Percentiles rank a stretch among this genome's conserved stretches.
These are phyloP conservation scores for Ctenicera cuprea DNA, from an alignment of 2,888 invertebrate species.

Conservation along the genomic window DNA sequence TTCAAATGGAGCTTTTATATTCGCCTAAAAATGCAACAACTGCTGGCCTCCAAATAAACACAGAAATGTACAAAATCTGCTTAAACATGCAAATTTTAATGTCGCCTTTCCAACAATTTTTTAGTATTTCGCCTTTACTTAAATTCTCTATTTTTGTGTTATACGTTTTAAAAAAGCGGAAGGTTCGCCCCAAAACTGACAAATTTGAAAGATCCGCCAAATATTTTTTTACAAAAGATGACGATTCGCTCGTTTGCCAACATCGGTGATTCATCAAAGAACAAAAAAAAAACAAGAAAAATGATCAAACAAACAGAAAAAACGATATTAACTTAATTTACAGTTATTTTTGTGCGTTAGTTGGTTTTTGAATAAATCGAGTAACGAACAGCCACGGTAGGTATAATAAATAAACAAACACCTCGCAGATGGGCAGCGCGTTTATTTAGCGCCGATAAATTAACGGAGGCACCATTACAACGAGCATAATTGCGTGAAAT, in stretches of 20 bases:
- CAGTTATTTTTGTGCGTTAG: no score
- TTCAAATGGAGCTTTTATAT: conserved; percentile 9
- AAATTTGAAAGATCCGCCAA: not conserved
- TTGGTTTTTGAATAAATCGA: not conserved
- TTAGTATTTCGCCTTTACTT: not conserved
- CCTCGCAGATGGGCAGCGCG: conserved; percentile 22
- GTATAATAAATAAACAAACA: conserved; percentile 9
- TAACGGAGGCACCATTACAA: conserved; percentile 16
- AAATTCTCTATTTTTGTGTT: no score
- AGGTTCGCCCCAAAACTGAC: no score
- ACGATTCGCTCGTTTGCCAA: no score
- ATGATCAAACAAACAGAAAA: no score
- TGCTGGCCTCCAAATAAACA: conserved; percentile 3
- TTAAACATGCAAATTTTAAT: not conserved
- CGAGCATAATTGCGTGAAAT: conserved; percentile 31
- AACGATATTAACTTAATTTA: no score
- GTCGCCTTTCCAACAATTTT: not conserved
- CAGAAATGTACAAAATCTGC: not conserved
- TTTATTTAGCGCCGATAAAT: conserved; percentile 32
- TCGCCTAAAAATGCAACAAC: not conserved
- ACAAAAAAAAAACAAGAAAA: no score
- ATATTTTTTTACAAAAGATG: not conserved
- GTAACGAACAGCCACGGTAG: conserved; percentile 8
- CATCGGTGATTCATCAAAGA: no score
- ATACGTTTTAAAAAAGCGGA: no score